Base-by-base conservation (phyloP, 2,797 vertebrate species). In the Malacoraja senta region DNA sequence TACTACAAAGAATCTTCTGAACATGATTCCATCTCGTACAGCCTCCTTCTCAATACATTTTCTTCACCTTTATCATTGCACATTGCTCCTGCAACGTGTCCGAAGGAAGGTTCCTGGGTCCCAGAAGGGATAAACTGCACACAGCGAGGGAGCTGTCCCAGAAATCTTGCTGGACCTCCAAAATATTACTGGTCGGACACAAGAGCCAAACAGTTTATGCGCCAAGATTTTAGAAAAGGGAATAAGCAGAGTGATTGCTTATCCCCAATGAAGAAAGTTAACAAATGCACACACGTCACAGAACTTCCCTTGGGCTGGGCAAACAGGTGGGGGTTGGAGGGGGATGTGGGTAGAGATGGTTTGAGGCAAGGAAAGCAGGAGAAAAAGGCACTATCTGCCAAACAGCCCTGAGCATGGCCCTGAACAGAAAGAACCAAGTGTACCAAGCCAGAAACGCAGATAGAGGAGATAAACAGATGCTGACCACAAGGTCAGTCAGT, bases 361-460 rank as follows among this genome's bases (percentile, higher is more conserved):
- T 21, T 21, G 24, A 26, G n/a, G n/a, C 15, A 68, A 88, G 15
- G n/a, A 65, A 88, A 8, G n/a, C n/a, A 88, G 4, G 90, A 29
- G 24, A 61, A 19, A 21, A 2, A 91, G 29, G n/a, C 63, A 9
- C 90, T 76, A 92, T 92, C 90, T 92, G 71, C 65, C 71, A 76
- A 68, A 9, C 26, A 74, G 90, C 71, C 90, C 68, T 91, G 88
- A 91, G 38, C 32, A 2, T 91, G 65, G 63, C 86, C 86, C 88
- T 74, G 90, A 91, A 74, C 65, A 74, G 90, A 29, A 91, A 53
- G 90, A 92, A 92, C 71, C 90, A 53, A 76, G 38, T 58, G 90
- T 92, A 38, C 71, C 9, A 38, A 74, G 38, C 90, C 15, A 26
- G 71, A 76, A 92, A 6, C 74, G 35, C 90, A 44, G 90, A 92